These are phyloP conservation scores for Listronotus oregonensis DNA, from an alignment of 1,140 invertebrate species.

Conservation along the genomic window DNA sequence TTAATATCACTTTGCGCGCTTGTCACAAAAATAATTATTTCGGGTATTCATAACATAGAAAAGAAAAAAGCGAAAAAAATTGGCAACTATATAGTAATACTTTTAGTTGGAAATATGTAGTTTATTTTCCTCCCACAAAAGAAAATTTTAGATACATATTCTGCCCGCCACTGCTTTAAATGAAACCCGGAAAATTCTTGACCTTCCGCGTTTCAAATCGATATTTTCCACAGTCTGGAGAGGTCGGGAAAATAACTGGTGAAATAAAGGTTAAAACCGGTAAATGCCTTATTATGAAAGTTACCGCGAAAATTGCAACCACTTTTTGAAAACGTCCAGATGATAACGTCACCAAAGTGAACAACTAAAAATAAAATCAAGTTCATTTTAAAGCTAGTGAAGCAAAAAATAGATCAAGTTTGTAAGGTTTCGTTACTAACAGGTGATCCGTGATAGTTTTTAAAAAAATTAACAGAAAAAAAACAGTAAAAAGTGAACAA, in stretches of 20 bases:
- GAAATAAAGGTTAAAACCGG: background rate
- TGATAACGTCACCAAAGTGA: conserved; percentile 5
- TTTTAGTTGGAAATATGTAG: too few relatives aligned
- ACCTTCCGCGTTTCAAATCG: conserved; percentile 1
- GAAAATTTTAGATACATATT: too few relatives aligned
- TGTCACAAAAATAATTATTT: too few relatives aligned
- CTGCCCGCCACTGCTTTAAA: too few relatives aligned
- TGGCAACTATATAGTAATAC: too few relatives aligned
- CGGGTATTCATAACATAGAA: too few relatives aligned
- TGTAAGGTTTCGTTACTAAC: too few relatives aligned
- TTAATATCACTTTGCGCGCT: too few relatives aligned
- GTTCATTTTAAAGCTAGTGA: background rate
- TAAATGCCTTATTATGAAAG: background rate
- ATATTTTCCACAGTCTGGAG: conserved; percentile 1
- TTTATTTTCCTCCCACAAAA: too few relatives aligned
- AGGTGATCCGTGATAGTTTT: background rate
- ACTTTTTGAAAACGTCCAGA: background rate
- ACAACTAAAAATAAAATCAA: conserved; percentile 8
- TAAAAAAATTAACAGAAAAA: too few relatives aligned
- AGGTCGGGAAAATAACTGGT: background rate
- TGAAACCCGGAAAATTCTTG: background rate
- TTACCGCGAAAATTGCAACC: background rate
- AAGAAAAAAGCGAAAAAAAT: too few relatives aligned
- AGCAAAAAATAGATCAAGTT: too few relatives aligned
- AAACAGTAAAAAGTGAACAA: background rate